These are phyloP conservation scores for Pituophis catenifer DNA, from an alignment of 2,113 vertebrate species.

Conservation along the genomic window DNA sequence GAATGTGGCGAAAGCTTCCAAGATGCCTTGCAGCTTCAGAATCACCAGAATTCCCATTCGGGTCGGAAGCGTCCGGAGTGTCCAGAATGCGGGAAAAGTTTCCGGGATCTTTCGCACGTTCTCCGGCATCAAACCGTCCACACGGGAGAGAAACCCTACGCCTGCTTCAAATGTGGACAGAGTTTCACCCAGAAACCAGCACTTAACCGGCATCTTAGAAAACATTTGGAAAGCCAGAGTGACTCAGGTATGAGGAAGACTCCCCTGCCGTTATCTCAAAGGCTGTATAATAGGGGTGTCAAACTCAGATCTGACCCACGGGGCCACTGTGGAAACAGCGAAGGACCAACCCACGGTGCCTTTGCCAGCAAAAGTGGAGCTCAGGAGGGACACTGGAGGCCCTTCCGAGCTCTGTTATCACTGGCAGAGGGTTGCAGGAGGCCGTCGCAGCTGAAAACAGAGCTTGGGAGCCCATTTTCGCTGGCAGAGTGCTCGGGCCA, in stretches of 20 bases:
- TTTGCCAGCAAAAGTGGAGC: no score
- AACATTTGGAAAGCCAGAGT: slow-evolving; percentile 8
- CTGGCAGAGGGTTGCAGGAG: no score
- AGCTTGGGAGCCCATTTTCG: no score
- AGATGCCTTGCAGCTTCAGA: neutral
- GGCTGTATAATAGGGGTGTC: neutral
- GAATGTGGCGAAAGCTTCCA: slow-evolving; percentile 22
- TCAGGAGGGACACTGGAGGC: no score
- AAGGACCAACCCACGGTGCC: no score
- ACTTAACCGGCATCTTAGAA: neutral
- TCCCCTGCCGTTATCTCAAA: neutral
- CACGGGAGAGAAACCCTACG: slow-evolving; percentile 21
- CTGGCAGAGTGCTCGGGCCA: no score
- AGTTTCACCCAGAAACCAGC: slow-evolving; percentile 41
- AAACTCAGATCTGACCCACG: no score
- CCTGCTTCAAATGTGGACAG: slow-evolving; percentile 7
- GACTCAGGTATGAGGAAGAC: neutral
- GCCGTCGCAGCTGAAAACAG: no score
- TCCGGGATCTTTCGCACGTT: slow-evolving; percentile 20
- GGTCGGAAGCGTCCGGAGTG: slow-evolving; percentile 14
- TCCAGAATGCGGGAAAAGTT: slow-evolving; percentile 9
- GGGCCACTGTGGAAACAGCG: no score
- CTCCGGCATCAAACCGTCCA: slow-evolving; percentile 29
- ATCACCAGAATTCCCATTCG: slow-evolving; percentile 14
- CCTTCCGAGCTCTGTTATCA: no score